Evolutionary conservation across 2,888 invertebrate genomes (phyloP), one percentile per base, ranked within the genome.

Genomic region (Gymnocheta viridis): DNA sequence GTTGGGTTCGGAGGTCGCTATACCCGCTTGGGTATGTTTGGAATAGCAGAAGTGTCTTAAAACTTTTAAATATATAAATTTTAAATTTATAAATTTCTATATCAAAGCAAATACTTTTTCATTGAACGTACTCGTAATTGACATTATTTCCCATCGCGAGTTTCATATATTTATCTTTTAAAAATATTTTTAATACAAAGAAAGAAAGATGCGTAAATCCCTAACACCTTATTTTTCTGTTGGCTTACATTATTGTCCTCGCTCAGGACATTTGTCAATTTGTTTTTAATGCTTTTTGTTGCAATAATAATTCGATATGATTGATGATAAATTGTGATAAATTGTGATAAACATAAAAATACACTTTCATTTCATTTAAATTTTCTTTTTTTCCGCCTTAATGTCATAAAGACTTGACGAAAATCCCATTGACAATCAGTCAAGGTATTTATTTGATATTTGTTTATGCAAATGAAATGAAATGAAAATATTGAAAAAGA

Each of bases 321-420:
- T 84, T 84, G 81, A 84, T 84, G 77, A 62, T 38, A 64, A 69
- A 69, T 73, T 78, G 41, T 84, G 77, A 62, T 38, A 64, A 69
- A 69, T 73, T 78, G 41, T 72, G 81, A 56, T 69, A 64, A 81
- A 84, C 84, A 84, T 41, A 38, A 64, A 81, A 81, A 81, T 58
- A 44, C 54, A 81, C 77, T 84, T 81, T 78, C 27, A 29, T 84
- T 84, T 60, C 19, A 38, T 51, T 70, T 66, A 22, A 2, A 5
- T 44, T 19, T 51, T 58, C 49, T 27, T 49, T 49, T 41, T 32
- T 67, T 76, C 60, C 41, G 10, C 24, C 88, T 89, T 89, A 89
- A 89, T 88, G 88, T 80, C 89, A 89, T 88, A 89, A 88, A 87
- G 88, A 49, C 64, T 83, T 69, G 64, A 73, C 29, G 47, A 24